Evolutionary conservation across 2,113 vertebrate species (phyloP).

Genomic region (Xenopus laevis): DNA sequence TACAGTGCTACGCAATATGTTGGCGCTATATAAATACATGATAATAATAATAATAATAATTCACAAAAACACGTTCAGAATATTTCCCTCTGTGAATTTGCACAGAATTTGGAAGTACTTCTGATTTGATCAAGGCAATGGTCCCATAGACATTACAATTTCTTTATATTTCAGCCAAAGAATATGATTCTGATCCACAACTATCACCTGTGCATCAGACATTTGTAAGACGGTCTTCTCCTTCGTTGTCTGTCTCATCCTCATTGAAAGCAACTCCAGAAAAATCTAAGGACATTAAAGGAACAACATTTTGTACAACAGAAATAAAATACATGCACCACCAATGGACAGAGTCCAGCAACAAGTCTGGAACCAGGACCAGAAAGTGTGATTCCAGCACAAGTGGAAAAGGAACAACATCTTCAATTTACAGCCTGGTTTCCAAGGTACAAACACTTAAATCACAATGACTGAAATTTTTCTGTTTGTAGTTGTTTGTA

Average conservation of each 20-base stretch:
- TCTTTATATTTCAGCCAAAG: constrained; percentile 53
- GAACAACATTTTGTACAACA: neutral
- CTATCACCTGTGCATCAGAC: constrained; percentile 40
- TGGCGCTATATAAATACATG: too few species aligned
- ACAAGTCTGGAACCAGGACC: neutral
- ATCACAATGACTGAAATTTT: too few species aligned
- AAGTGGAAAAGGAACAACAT: constrained; percentile 48
- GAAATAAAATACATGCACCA: constrained; percentile 2
- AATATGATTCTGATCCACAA: constrained; percentile 50
- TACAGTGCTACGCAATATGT: too few species aligned
- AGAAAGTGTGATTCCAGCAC: constrained; percentile 9
- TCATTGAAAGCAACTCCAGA: constrained; percentile 39
- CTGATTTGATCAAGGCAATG: too few species aligned
- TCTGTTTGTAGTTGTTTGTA: neutral
- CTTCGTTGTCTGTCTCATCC: constrained; percentile 45
- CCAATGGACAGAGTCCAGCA: constrained; percentile 19
- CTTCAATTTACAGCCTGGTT: constrained; percentile 43
- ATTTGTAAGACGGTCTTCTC: constrained; percentile 46
- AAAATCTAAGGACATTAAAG: constrained; percentile 32
- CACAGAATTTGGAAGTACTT: too few species aligned
- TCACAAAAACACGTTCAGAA: too few species aligned
- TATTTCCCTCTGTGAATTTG: too few species aligned
- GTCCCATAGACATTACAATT: too few species aligned
- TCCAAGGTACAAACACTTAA: constrained; percentile 9
- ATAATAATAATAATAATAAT: too few species aligned